These are phyloP conservation scores for Hypocryptadius cinnamomeus DNA, from an alignment of 2,113 vertebrate genomes.

Conservation along the genomic window DNA sequence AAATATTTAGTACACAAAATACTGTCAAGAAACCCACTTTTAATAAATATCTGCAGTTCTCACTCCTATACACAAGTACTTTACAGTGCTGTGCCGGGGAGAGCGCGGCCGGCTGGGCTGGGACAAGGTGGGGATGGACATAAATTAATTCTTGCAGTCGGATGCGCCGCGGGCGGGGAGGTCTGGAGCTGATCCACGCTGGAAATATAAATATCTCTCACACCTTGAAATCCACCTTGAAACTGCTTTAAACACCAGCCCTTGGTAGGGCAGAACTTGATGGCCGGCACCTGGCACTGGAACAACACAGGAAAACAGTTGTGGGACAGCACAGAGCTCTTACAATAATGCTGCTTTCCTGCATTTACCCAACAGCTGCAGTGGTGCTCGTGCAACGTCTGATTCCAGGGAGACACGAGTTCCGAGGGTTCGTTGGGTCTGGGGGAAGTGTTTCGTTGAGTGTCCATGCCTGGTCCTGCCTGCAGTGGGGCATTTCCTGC, in stretches of 20 bases:
- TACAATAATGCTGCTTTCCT: constrained; percentile 72
- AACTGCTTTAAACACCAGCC: constrained; percentile 18
- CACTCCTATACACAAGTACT: constrained; percentile 87
- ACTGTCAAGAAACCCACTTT: constrained; percentile 73
- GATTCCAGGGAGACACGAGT: constrained; percentile 66
- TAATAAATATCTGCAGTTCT: constrained; percentile 92
- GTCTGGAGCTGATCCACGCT: constrained; percentile 36
- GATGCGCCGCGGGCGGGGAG: constrained; percentile 76
- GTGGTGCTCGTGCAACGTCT: constrained; percentile 63
- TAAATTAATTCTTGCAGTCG: constrained; percentile 81
- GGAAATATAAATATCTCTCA: constrained; percentile 70
- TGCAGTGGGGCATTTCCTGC: background rate
- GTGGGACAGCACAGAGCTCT: constrained; percentile 45
- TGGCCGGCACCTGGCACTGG: constrained; percentile 50
- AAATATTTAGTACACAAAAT: constrained; percentile 69
- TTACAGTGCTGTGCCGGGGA: constrained; percentile 76
- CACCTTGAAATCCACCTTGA: constrained; percentile 12
- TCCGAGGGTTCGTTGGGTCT: constrained; percentile 35
- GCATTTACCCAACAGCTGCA: constrained; percentile 76
- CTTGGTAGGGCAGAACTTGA: constrained; percentile 41
- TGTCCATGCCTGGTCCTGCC: constrained; percentile 37
- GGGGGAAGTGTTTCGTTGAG: constrained; percentile 16
- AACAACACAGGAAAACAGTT: constrained; percentile 47
- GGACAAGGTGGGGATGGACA: constrained; percentile 55
- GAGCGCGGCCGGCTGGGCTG: constrained; percentile 63